A percentile compares a stretch with the other conserved stretches of the same genome.
These are phyloP conservation scores for Nasonia vitripennis DNA, from an alignment of 1,140 invertebrate genomes.

Conservation along the genomic window DNA sequence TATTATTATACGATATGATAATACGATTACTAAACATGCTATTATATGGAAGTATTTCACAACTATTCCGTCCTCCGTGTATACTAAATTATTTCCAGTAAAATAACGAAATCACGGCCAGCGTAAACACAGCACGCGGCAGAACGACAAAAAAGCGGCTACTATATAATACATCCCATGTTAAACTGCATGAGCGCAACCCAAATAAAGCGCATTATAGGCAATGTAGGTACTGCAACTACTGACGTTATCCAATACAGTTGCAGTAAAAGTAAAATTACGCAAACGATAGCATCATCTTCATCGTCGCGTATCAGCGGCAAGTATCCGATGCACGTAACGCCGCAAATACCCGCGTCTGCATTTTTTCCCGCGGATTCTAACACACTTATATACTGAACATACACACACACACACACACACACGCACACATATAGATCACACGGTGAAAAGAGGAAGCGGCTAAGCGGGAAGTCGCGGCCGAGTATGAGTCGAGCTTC, in stretches of 20 bases:
- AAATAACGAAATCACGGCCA: too few relatives aligned
- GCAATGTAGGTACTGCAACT: too few relatives aligned
- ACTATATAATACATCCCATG: too few relatives aligned
- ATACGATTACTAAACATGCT: too few relatives aligned
- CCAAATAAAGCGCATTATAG: too few relatives aligned
- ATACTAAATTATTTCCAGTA: too few relatives aligned
- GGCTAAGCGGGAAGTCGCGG: slow-evolving; percentile 18
- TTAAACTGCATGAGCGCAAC: too few relatives aligned
- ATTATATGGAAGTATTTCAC: too few relatives aligned
- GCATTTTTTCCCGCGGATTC: background rate
- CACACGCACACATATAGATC: background rate
- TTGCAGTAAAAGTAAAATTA: slow-evolving; percentile 4
- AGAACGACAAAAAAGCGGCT: too few relatives aligned
- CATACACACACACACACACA: background rate
- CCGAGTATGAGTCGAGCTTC: background rate
- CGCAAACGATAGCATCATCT: slow-evolving; percentile 24
- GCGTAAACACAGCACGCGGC: too few relatives aligned
- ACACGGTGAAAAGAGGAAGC: slow-evolving; percentile 2
- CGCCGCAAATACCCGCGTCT: background rate
- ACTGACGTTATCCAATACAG: background rate
- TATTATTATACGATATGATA: too few relatives aligned
- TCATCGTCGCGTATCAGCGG: background rate
- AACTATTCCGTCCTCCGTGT: too few relatives aligned
- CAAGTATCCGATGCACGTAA: background rate
- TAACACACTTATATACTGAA: background rate